Base-by-base conservation (phyloP, 2,797 vertebrate species). In the Botia almorhae region DNA sequence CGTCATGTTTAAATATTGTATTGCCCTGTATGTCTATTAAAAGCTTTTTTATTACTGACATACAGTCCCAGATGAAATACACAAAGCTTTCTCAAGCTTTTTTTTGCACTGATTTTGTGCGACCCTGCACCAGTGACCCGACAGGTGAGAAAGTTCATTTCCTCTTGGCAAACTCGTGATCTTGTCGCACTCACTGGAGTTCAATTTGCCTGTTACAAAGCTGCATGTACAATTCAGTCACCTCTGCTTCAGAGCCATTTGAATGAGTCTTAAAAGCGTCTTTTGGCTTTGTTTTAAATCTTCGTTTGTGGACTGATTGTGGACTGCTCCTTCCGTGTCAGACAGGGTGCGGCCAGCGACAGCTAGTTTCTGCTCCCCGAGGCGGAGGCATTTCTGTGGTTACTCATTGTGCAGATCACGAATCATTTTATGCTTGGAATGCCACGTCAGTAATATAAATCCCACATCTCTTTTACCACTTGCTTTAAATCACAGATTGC, bases 271-370 rank as follows among this genome's bases (percentile, higher is more conserved):
- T 39, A 46, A 26, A 43, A 1, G 7, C 12, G 61, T 36, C 36
- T 11, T n/a, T 39, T 65, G n/a, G 7, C 21, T 68, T 26, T 56
- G 26, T 5, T 14, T 7, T 2, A 7, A 17, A 65, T 17, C n/a
- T 56, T 63, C 26, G 43, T 21, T 64, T 83, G 55, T 50, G 82
- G 64, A 76, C 29, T 53, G 60, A 65, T 76, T n/a, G n/a, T n/a
- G n/a, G n/a, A n/a, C n/a, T n/a, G n/a, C n/a, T 7, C 43, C 58
- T 74, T 7, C 29, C 58, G 69, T 21, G 29, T 77, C 77, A 73
- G 50, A 65, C 3, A 39, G 70, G 70, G 56, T 19, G 29, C 43
- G 43, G 14, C 13, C 61, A 11, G 63, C n/a, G 63, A 65, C 63
- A 39, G 7, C 16, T 1, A 64, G 61, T 64, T 65, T 65, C 33